Evolutionary conservation across 2,888 invertebrate genomes (phyloP), one percentile per base, ranked within the genome.

Genomic region (Sarcophaga rosellei): DNA sequence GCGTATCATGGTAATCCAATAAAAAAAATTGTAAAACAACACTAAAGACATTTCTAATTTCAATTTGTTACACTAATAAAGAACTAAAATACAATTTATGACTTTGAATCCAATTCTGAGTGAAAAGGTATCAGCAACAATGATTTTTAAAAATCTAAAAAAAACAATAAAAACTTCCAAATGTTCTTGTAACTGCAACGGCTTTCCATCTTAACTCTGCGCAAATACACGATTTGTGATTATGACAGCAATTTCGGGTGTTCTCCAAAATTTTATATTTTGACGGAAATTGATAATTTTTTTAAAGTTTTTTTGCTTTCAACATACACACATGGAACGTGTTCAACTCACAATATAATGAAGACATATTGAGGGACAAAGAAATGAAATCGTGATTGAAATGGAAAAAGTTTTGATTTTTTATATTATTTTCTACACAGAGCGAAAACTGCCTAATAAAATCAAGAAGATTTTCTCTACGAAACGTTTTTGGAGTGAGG

Each of bases 261-360:
- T 25, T 47, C 5, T 68, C 2, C 35, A 53, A 53, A 53, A 53
- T 15, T 15, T 53, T 5, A 53, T 59, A 47, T 62, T 53, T 82
- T 80, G 78, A 86, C 80, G 86, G 86, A 86, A 86, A 83, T 86
- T 76, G 57, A 81, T 81, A 73, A 83, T 77, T 86, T 47, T 47
- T 53, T 83, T 73, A 23, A 66, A 15, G 20, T 72, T 85, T 72
- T 85, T 80, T 17, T 83, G 70, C 47, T 80, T 73, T 76, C 35
- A 70, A 47, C 75, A 53, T 23, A 81, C 66, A 35, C 25, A 57
- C 23, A 65, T 17, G 72, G 1, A 44, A 69, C n/a, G 57, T 44
- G 47, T 83, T 72, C 15, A 68, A 69, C 85, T 78, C 81, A 81
- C 81, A 78, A 62, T 66, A 69, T 63, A 47, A 10, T 2, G 2